phyloP scores from a whole-genome alignment of 2,797 vertebrate species.

The Sylvilagus floridanus region DNA sequence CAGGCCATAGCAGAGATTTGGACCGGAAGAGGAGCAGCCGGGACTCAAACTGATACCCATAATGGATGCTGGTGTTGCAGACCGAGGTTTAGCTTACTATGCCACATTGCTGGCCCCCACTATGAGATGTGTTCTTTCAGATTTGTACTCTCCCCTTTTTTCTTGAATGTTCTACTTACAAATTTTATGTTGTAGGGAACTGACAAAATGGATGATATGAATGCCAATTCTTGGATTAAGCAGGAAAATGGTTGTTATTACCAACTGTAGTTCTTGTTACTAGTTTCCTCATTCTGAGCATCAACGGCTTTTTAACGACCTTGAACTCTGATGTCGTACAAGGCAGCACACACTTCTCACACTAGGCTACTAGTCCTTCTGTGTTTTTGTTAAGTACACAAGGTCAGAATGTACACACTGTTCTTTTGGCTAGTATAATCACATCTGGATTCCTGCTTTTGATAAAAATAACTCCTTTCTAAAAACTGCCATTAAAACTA shows the following conservation, averaged over 20 bases:
- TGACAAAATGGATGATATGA: slow-evolving; percentile 11
- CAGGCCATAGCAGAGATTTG: no score
- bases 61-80: no score
- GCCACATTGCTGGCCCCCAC: no score
- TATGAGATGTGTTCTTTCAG: neutral
- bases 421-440: slow-evolving; percentile 13
- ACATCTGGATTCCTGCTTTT: slow-evolving; percentile 36
- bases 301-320: slow-evolving; percentile 51
- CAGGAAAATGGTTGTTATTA: neutral
- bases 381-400: slow-evolving; percentile 46
- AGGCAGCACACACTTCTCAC: neutral
- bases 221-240: neutral
- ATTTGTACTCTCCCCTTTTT: neutral
- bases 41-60: no score
- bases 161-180: slow-evolving; percentile 12
- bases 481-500: slow-evolving; percentile 26
- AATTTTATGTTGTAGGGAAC: slow-evolving; percentile 38
- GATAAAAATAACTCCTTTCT: neutral
- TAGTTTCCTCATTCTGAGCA: slow-evolving; percentile 44
- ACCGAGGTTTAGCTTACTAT: no score
- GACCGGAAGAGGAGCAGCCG: no score
- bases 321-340: slow-evolving; percentile 43
- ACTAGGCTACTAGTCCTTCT: neutral
- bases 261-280: slow-evolving; percentile 43
- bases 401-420: neutral